A percentile compares a stretch with the other conserved stretches of the same genome.
Evolutionary conservation across 2,888 invertebrate genomes (phyloP).

Genomic region (Spisula solida): DNA sequence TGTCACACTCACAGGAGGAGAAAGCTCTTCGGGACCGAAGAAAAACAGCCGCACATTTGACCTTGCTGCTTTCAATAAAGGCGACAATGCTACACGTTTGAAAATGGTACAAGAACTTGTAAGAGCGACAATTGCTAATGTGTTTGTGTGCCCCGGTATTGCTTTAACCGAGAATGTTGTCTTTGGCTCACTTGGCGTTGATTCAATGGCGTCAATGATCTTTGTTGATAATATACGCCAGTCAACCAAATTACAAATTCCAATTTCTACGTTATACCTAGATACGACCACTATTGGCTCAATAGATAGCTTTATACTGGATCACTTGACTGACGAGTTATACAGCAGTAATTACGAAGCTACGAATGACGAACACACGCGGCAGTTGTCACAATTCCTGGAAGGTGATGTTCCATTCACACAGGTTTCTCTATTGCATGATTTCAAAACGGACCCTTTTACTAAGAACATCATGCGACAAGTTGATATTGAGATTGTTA

Average conservation of each 20-base stretch:
- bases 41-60: no score
- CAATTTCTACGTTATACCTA: slow-evolving; percentile 49
- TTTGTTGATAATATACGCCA: slow-evolving; percentile 52
- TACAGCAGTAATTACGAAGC: not conserved
- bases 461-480: slow-evolving; percentile 44
- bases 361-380: not conserved
- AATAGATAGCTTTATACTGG: slow-evolving; percentile 42
- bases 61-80: no score
- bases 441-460: slow-evolving; percentile 32
- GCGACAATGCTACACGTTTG: slow-evolving; percentile 34
- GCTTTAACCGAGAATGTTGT: slow-evolving; percentile 50
- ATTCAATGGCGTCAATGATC: slow-evolving; percentile 76
- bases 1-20: not conserved
- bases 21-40: no score
- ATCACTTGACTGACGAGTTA: not conserved
- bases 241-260: slow-evolving; percentile 47
- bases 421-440: slow-evolving; percentile 45
- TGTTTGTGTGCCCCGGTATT: slow-evolving; percentile 61
- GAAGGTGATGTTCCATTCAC: slow-evolving; percentile 45
- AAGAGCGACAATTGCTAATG: slow-evolving; percentile 42
- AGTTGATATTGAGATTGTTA: slow-evolving; percentile 50
- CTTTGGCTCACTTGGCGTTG: slow-evolving; percentile 71
- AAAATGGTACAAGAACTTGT: slow-evolving; percentile 19
- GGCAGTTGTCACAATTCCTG: not conserved
- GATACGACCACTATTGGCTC: slow-evolving; percentile 50